A percentile compares a stretch with the other conserved stretches of the same genome.
Conservation (phyloP, 2,888 invertebrate genomes). For the Stenurella melanura region DNA sequence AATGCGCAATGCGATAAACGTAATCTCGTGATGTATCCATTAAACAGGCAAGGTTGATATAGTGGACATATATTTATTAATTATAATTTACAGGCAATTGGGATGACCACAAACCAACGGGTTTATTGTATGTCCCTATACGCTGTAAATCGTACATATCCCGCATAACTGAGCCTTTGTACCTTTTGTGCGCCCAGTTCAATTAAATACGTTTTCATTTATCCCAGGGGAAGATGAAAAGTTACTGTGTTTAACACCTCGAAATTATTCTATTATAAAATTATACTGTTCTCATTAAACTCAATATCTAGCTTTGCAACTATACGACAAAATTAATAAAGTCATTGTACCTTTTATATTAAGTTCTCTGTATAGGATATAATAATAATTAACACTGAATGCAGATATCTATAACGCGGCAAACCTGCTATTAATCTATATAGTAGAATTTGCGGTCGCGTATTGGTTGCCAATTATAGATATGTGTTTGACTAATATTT, state of each 20-base stretch:
- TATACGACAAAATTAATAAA: background rate
- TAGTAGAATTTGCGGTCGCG: no score
- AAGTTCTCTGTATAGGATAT: no score
- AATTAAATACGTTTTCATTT: slow-evolving; percentile 27
- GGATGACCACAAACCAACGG: slow-evolving; percentile 15
- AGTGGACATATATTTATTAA: slow-evolving; percentile 17
- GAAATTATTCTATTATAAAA: background rate
- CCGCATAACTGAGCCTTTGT: slow-evolving; percentile 16
- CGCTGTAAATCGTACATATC: slow-evolving; percentile 16
- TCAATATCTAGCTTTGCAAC: background rate
- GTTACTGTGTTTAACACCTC: slow-evolving; percentile 12
- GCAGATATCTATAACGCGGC: no score
- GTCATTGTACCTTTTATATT: no score
- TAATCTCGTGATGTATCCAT: slow-evolving; percentile 2
- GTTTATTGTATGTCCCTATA: slow-evolving; percentile 26
- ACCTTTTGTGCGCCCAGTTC: slow-evolving; percentile 18
- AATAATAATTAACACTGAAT: no score
- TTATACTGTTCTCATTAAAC: slow-evolving; percentile 2
- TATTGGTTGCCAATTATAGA: no score
- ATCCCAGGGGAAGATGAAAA: slow-evolving; percentile 7
- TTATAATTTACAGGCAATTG: slow-evolving; percentile 32
- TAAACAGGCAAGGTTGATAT: background rate
- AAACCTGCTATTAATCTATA: no score
- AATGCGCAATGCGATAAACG: background rate
- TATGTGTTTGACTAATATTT: no score